A percentile compares a stretch with the other conserved stretches of the same genome.
These are phyloP conservation scores for Dynastes tityus DNA, from an alignment of 2,888 invertebrate genomes.

Conservation along the genomic window DNA sequence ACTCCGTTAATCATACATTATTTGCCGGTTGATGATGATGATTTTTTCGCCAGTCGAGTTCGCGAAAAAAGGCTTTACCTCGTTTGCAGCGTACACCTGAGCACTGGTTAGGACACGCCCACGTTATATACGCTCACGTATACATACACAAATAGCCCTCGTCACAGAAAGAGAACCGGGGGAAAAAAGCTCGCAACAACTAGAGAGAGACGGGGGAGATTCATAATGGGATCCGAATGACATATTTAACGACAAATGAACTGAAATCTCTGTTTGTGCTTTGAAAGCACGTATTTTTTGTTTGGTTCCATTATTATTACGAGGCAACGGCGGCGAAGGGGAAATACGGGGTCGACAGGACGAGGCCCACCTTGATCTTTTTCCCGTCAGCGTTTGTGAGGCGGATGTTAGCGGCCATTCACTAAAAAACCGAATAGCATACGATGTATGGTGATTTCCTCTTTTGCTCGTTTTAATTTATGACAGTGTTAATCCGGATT, in stretches of 20 bases:
- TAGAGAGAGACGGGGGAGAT: neutral
- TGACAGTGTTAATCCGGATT: neutral
- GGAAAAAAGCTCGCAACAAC: neutral
- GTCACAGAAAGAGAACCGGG: neutral
- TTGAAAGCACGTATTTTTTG: constrained; percentile 52
- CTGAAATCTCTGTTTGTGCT: constrained; percentile 53
- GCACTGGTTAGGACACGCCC: neutral
- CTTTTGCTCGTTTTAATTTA: neutral
- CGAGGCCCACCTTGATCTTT: neutral
- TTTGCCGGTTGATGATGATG: constrained; percentile 6
- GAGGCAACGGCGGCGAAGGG: neutral
- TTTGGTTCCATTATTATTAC: constrained; percentile 46
- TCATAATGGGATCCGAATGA: constrained; percentile 49
- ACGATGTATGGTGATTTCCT: too few species aligned
- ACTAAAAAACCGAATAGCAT: too few species aligned
- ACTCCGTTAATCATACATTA: constrained; percentile 27
- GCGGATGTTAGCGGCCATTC: too few species aligned
- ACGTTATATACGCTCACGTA: constrained; percentile 8
- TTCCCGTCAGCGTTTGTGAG: neutral
- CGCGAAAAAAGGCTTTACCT: constrained; percentile 2
- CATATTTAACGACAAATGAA: constrained; percentile 55
- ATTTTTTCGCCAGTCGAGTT: constrained; percentile 1
- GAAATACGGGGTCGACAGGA: neutral
- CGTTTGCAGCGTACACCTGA: constrained; percentile 20
- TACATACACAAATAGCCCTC: constrained; percentile 9